Evolutionary conservation across 37 sponge, comb jelly and placozoan species (phyloP).

Genomic region (Diacarnus erythraeanus): DNA sequence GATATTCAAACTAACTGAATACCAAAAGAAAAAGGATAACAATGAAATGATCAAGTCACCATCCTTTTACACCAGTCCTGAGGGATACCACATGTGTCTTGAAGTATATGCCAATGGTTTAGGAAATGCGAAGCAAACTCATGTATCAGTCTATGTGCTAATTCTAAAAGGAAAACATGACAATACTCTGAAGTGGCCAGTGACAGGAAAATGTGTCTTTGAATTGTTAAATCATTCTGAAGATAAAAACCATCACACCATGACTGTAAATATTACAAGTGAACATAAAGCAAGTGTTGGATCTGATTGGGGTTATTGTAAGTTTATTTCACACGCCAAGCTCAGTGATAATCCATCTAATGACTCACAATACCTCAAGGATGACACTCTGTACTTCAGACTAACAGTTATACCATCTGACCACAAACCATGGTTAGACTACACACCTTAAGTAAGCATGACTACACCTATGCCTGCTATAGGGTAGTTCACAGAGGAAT

Average conservation of each 20-base stretch:
- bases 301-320: not conserved
- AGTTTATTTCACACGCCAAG: not conserved
- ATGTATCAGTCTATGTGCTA: conserved; percentile 21
- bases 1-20: not conserved
- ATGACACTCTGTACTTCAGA: not conserved
- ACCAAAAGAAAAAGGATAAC: not conserved
- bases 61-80: conserved; percentile 19
- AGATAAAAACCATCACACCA: conserved; percentile 5
- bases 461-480: too few relatives aligned
- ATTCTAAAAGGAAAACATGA: conserved; percentile 31
- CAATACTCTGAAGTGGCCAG: conserved; percentile 15
- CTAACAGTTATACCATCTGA: not conserved
- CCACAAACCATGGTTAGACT: not conserved
- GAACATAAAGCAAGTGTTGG: not conserved
- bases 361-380: not conserved
- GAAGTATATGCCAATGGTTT: conserved; percentile 9
- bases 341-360: not conserved
- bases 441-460: not conserved
- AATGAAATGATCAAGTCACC: not conserved
- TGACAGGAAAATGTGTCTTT: not conserved
- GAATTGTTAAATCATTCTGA: conserved; percentile 11
- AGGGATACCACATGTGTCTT: conserved; percentile 49
- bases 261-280: not conserved
- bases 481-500: too few relatives aligned
- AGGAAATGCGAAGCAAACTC: conserved; percentile 29